Evolutionary conservation across 2,797 vertebrate species (phyloP), one percentile per base, ranked within the genome.

Genomic region (Okamejei kenojei): DNA sequence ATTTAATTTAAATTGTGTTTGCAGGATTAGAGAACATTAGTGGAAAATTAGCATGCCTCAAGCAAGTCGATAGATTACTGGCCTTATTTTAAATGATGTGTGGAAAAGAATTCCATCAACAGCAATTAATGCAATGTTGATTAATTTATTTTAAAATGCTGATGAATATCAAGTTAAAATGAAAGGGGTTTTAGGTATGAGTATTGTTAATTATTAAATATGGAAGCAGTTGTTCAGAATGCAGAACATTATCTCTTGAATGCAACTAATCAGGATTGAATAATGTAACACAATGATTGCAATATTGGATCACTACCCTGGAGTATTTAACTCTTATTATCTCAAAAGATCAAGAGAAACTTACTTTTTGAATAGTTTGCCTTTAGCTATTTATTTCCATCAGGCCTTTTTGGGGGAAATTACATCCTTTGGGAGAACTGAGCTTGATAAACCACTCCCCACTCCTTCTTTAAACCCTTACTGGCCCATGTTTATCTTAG

Each of bases 141-240:
- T 32, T 19, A 88, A 88, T 65, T 88, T n/a, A 13, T 65, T 74
- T 45, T 15, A 91, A 91, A 74, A 29, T 38, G 19, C 90, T 91
- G 90, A 91, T 91, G 90, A 74, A 71, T 29, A 45, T 74, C 65
- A 74, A 54, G 23, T 91, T 45, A 54, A 74, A 13, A 38, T 26
- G 35, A 86, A 91, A 91, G 86, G n/a, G 61, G 32, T 68, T 90
- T 81, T 54, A 86, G 58, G 82, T 58, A 86, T 86, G 13, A 65
- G 29, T 65, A 21, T 65, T 7, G 61, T n/a, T 21, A n/a, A 65
- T 65, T 88, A 88, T 32, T 86, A 63, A 86, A 65, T 65, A 63
- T 63, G 29, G 58, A 88, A 32, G 7, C 29, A 65, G 54, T 82
- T 23, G 45, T 82, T 82, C 23, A 29, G 45, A 54, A 29, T 26